These are phyloP conservation scores for Ascidia mentula DNA, from an alignment of 23 tunicate genomes.

Conservation along the genomic window DNA sequence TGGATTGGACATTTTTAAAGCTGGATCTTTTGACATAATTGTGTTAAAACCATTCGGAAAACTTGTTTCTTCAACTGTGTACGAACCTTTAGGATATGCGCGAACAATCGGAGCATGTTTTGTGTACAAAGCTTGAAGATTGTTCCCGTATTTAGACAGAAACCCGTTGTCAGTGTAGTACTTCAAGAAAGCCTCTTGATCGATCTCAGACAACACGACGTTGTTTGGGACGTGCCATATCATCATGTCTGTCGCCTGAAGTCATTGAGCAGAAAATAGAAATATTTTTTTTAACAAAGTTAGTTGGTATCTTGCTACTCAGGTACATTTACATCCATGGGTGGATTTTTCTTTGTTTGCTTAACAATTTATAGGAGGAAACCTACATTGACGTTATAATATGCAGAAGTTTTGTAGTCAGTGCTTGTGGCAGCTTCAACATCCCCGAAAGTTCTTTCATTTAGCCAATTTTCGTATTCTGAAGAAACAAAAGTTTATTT, in stretches of 20 bases:
- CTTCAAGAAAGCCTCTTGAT: not conserved
- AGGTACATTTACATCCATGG: no score
- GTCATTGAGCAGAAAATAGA: not conserved
- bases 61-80: no score
- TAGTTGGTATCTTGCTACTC: no score
- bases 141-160: not conserved
- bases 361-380: no score
- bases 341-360: no score
- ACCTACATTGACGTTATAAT: not conserved
- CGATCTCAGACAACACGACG: not conserved
- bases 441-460: not conserved
- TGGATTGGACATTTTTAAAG: no score
- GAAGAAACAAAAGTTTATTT: no score
- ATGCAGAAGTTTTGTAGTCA: not conserved
- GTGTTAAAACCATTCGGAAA: no score
- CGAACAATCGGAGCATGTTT: not conserved
- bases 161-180: not conserved
- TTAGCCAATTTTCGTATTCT: not conserved
- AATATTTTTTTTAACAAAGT: no score
- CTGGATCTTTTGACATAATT: no score
- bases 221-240: constrained; percentile 31
- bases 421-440: not conserved
- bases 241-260: not conserved
- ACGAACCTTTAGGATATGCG: not conserved
- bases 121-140: not conserved